Conservation (phyloP, 1,140 invertebrate species). For the Coptotermes formosanus region DNA sequence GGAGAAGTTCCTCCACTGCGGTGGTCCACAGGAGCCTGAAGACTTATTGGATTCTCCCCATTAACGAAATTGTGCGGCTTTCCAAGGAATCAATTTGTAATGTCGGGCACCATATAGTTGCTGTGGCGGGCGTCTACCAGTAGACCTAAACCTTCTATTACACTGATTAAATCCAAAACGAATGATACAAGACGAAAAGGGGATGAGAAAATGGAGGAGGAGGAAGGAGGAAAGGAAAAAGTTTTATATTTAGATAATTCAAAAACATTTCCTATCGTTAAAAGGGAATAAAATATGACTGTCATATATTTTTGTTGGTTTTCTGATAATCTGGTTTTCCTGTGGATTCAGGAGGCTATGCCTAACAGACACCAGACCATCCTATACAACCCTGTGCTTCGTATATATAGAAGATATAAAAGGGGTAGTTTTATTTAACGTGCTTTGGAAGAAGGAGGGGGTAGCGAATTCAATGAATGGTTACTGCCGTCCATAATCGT, state of each 20-base stretch:
- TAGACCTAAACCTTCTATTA: constrained; percentile 32
- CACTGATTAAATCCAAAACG: constrained; percentile 34
- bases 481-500: background rate
- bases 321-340: constrained; percentile 12
- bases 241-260: constrained; percentile 25
- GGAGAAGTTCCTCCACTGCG: constrained; percentile 20
- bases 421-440: constrained; percentile 15
- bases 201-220: background rate
- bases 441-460: background rate
- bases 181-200: constrained; percentile 25
- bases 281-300: constrained; percentile 26
- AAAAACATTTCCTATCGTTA: constrained; percentile 20
- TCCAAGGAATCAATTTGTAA: constrained; percentile 30
- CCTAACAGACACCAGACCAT: background rate
- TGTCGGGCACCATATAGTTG: constrained; percentile 23
- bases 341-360: background rate
- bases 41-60: constrained; percentile 31
- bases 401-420: constrained; percentile 5
- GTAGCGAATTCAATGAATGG: background rate
- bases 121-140: constrained; percentile 1
- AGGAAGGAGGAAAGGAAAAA: background rate
- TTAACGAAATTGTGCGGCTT: constrained; percentile 34
- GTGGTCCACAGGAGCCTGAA: constrained; percentile 26
- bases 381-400: background rate
- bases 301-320: constrained; percentile 24